These are phyloP conservation scores for Tenthredo mesomela DNA, from an alignment of 2,888 invertebrate species.

Conservation along the genomic window DNA sequence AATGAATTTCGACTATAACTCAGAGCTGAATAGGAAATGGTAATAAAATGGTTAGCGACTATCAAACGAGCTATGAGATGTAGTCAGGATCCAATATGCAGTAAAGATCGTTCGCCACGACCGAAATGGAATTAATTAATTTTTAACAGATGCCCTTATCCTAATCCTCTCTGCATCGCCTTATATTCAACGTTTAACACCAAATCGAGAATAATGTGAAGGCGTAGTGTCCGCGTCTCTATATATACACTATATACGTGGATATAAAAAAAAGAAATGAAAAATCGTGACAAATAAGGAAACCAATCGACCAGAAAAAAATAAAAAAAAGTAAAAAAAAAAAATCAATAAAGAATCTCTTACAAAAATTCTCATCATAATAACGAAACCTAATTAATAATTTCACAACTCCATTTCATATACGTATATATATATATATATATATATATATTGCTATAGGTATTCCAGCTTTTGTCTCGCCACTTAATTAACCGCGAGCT, in stretches of 20 bases:
- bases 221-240: not conserved
- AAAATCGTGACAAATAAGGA: conserved; percentile 10
- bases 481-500: not conserved
- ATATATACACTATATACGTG: not conserved
- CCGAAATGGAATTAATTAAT: conserved; percentile 45
- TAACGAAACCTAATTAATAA: not conserved
- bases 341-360: not conserved
- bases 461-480: not conserved
- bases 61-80: not conserved
- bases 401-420: not conserved
- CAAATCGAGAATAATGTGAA: conserved; percentile 6
- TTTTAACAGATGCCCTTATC: not conserved
- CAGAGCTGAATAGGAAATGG: conserved; percentile 21
- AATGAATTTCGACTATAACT: conserved; percentile 42
- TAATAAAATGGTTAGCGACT: conserved; percentile 34
- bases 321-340: not conserved
- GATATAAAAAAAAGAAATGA: not conserved
- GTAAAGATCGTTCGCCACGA: conserved; percentile 12
- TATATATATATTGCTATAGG: too few species aligned
- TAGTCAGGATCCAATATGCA: conserved; percentile 38
- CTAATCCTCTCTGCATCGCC: not conserved
- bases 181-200: not conserved
- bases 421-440: too few species aligned
- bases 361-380: not conserved
- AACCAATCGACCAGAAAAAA: not conserved